phyloP scores from a whole-genome alignment of 2,888 invertebrate genomes.

The Dicyrtomina minuta region DNA sequence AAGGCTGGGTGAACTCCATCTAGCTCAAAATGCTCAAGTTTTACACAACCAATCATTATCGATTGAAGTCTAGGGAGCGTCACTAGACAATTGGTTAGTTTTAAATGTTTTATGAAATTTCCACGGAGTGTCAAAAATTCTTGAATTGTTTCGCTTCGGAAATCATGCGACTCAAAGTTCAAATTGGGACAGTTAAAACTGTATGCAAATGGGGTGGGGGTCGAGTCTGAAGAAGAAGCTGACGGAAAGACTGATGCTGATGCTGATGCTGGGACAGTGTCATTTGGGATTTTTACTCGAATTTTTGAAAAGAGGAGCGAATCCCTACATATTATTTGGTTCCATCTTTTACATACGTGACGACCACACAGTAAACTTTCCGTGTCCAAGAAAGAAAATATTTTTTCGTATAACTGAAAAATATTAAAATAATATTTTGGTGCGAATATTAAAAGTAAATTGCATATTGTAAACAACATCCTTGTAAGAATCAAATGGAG shows the following conservation, averaged over 20 bases:
- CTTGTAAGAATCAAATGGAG: too few relatives aligned
- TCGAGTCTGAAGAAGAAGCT: not conserved
- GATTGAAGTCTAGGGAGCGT: constrained; percentile 14
- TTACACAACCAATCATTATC: constrained; percentile 6
- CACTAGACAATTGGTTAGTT: not conserved
- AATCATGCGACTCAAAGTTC: constrained; percentile 3
- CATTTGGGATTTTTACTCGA: constrained; percentile 2
- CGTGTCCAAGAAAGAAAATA: constrained; percentile 12
- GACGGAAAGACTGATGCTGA: not conserved
- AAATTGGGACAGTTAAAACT: constrained; percentile 4
- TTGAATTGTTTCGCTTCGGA: constrained; percentile 7
- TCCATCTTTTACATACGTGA: constrained; percentile 12
- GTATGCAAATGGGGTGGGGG: not conserved
- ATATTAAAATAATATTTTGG: not conserved
- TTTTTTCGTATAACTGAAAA: constrained; percentile 17
- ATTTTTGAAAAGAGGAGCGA: constrained; percentile 2
- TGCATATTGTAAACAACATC: too few relatives aligned
- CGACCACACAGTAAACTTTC: not conserved
- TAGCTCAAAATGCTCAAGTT: constrained; percentile 15
- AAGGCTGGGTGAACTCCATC: not conserved
- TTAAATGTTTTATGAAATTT: constrained; percentile 6
- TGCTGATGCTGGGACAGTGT: not conserved
- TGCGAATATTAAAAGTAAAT: too few relatives aligned
- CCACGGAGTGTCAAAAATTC: constrained; percentile 15
- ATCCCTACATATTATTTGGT: not conserved